These are phyloP conservation scores for Vanessa atalanta DNA, from an alignment of 1,140 invertebrate species.

Conservation along the genomic window DNA sequence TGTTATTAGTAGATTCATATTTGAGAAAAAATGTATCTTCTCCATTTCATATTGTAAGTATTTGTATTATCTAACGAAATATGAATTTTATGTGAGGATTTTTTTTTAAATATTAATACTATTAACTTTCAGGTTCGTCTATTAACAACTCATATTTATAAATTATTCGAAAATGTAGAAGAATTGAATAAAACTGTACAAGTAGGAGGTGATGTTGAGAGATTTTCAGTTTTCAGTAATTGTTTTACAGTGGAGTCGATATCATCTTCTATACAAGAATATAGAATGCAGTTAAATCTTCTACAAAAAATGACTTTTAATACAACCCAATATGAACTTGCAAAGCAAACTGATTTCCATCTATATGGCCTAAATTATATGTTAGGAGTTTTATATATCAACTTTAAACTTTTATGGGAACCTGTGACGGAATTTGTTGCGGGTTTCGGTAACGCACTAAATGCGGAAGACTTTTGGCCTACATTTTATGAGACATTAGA, in stretches of 20 bases:
- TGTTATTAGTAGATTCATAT: conserved; percentile 79
- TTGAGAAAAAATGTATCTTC: conserved; percentile 83
- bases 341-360: conserved; percentile 81
- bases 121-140: conserved; percentile 82
- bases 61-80: conserved; percentile 3
- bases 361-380: conserved; percentile 87
- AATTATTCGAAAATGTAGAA: conserved; percentile 83
- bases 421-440: conserved; percentile 88
- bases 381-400: conserved; percentile 90
- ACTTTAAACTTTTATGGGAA: conserved; percentile 94
- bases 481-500: conserved; percentile 85
- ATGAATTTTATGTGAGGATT: background rate
- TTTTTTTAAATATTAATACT: background rate
- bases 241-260: conserved; percentile 87
- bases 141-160: conserved; percentile 86
- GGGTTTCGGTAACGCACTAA: conserved; percentile 85
- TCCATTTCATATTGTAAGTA: conserved; percentile 84
- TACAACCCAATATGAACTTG: conserved; percentile 81
- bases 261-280: conserved; percentile 86
- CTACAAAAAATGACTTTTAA: conserved; percentile 87
- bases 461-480: conserved; percentile 88
- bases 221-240: conserved; percentile 83
- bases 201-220: conserved; percentile 64
- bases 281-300: conserved; percentile 87
- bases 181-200: conserved; percentile 65